Evolutionary conservation across 1,140 invertebrate species (phyloP).

Genomic region (Eriosoma lanigerum): DNA sequence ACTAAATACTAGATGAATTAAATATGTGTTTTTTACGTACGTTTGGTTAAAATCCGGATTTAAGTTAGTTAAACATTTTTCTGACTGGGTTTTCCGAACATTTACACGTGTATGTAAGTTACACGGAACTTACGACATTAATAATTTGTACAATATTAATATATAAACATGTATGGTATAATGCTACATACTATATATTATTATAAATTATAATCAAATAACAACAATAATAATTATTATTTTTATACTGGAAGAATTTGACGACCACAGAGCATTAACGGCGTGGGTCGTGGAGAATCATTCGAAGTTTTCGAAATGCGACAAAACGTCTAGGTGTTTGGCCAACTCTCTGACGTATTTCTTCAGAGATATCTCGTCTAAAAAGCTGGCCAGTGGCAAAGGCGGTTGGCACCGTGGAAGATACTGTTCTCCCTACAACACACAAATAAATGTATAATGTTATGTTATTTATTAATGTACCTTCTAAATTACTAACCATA

Average conservation of each 20-base stretch:
- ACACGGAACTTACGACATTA: neutral
- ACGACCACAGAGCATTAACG: conserved; percentile 14
- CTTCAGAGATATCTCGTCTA: conserved; percentile 81
- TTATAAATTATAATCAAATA: conserved; percentile 39
- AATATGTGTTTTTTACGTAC: conserved; percentile 24
- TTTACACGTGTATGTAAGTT: neutral
- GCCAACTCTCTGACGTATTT: conserved; percentile 82
- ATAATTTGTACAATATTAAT: conserved; percentile 38
- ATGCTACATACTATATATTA: conserved; percentile 22
- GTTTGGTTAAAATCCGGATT: conserved; percentile 30
- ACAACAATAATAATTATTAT: conserved; percentile 48
- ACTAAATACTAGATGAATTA: conserved; percentile 1
- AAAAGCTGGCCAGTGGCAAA: conserved; percentile 83
- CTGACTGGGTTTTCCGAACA: conserved; percentile 1
- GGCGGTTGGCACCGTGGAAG: conserved; percentile 82
- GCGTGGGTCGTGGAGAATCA: conserved; percentile 63
- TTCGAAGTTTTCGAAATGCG: conserved; percentile 63
- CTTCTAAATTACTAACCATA: neutral
- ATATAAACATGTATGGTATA: conserved; percentile 21
- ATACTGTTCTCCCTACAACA: conserved; percentile 72
- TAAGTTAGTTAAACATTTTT: neutral
- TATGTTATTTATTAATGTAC: neutral
- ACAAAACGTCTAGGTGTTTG: conserved; percentile 75
- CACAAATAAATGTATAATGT: neutral
- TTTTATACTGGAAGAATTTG: conserved; percentile 52